Evolutionary conservation across 2,888 invertebrate genomes (phyloP), one percentile per base, ranked within the genome.

Genomic region (Sinodicranocentrus sp.): DNA sequence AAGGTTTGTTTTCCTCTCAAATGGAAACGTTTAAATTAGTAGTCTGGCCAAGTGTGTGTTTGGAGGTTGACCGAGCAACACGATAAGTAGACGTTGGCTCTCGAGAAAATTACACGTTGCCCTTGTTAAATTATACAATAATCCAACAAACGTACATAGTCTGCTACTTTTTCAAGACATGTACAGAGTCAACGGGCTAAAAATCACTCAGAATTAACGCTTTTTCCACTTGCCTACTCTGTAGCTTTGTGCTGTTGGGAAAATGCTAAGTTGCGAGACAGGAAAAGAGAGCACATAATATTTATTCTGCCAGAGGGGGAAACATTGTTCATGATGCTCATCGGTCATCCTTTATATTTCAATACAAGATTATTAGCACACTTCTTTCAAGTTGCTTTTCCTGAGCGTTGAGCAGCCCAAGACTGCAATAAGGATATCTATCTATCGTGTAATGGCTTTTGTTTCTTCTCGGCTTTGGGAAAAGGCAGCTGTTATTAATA

Each of bases 1-100:
- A 82, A 82, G 82, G 82, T 82, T 82, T 82, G 82, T 82, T 82
- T 82, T 82, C 82, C 82, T 82, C 54, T 80, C 75, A 75, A 75
- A 82, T 76, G 82, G 43, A 76, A 82, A 76, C 76, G 70, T 82
- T 82, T 82, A 82, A 82, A 82, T 82, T 76, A 76, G 75, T 76
- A 76, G 75, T 76, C 76, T 75, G 70, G 43, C 82, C 73, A 70
- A 57, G 75, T 82, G 82, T 82, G 82, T 82, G 82, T 82, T 82
- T 75, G 82, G 76, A 76, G 82, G 75, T 71, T 70, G 82, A 76
- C 70, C 82, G 54, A 76, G 82, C 75, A 82, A 76, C 82, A 82
- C 75, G 82, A 82, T 82, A 82, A 82, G 75, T 82, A 76, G 82
- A 82, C 82, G 82, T 82, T 82, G 67, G 70, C 76, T 82, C 82